Evolutionary conservation across 2,113 vertebrate species (phyloP), one percentile per base, ranked within the genome.

Genomic region (Campylomormyrus tamandua): DNA sequence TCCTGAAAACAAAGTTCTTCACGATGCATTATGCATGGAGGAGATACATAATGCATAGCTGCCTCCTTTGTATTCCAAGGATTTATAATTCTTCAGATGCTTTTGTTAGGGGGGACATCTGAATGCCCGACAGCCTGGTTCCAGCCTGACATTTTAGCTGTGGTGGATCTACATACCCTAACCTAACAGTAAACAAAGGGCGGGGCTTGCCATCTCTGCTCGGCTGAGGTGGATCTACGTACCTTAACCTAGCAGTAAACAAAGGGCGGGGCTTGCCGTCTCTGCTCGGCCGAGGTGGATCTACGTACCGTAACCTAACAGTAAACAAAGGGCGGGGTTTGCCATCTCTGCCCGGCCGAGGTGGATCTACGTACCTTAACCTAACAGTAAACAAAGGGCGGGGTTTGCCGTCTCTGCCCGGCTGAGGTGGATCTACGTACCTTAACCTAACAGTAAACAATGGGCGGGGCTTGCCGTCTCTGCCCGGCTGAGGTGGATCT

Each of bases 31-130:
- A 84, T 84, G 83, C 83, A 84, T 84, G 21, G 45, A 48, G 17
- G 42, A 11, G 17, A 84, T 84, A 84, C 83, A 84, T 84, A 84
- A 84, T 84, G 83, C 83, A 84, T 84, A 48, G 83, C 83, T 84
- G 42, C 45, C 83, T 84, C 24, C 21, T 84, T 84, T 84, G 83
- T 84, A 46, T 48, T 48, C 83, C 39, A 24, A 46, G 45, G 39
- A 84, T 84, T 84, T 84, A 84, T 84, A 39, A 84, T 84, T 84
- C 83, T 84, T 39, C 39, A 45, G 83, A 84, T 84, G 83, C 9
- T 84, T 46, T 46, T 84, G 42, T 84, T 84, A 48, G 3, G 83
- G 39, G 42, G 31, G 42, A 45, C 77, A 83, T 45, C 42, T 83
- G 77, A 45, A 84, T 84, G 83, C 42, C 45, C 3, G 35, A 42